These are phyloP conservation scores for Perccottus glenii DNA, from an alignment of 2,113 vertebrate species.

Conservation along the genomic window DNA sequence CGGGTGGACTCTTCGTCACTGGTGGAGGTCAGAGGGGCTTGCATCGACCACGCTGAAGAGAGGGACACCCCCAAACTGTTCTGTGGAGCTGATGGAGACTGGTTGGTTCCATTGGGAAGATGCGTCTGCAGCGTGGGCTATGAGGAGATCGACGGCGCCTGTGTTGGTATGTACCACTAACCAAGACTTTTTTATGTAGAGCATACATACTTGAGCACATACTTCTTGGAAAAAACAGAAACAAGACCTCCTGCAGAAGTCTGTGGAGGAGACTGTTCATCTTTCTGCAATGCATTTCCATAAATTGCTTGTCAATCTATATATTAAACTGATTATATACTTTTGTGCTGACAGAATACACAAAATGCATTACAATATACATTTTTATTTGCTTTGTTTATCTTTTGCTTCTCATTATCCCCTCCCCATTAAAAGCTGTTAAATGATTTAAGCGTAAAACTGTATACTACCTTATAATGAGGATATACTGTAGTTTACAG, in stretches of 20 bases:
- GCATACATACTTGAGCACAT: no score
- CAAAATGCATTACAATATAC: constrained; percentile 1
- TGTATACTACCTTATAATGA: constrained; percentile 2
- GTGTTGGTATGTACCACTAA: constrained; percentile 83
- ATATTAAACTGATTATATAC: not conserved
- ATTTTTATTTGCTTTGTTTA: not conserved
- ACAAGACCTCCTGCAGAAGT: no score
- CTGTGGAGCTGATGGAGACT: constrained; percentile 94
- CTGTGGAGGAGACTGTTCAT: not conserved
- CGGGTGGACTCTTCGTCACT: constrained; percentile 94
- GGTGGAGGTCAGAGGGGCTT: constrained; percentile 93
- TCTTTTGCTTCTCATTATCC: not conserved
- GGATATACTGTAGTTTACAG: constrained; percentile 6
- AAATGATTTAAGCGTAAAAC: constrained; percentile 2
- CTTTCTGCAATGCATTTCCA: not conserved
- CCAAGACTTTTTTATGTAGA: no score
- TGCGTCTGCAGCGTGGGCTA: constrained; percentile 94
- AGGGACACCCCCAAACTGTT: constrained; percentile 94
- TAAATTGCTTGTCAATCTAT: not conserved
- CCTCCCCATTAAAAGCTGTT: not conserved
- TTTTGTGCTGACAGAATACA: not conserved
- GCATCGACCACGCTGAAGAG: constrained; percentile 92
- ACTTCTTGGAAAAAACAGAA: no score
- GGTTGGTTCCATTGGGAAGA: constrained; percentile 92
- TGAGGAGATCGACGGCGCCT: constrained; percentile 90